Percentiles rank a stretch among this genome's conserved stretches.
Evolutionary conservation across 2,888 invertebrate species (phyloP).

Genomic region (Andricus curvator): DNA sequence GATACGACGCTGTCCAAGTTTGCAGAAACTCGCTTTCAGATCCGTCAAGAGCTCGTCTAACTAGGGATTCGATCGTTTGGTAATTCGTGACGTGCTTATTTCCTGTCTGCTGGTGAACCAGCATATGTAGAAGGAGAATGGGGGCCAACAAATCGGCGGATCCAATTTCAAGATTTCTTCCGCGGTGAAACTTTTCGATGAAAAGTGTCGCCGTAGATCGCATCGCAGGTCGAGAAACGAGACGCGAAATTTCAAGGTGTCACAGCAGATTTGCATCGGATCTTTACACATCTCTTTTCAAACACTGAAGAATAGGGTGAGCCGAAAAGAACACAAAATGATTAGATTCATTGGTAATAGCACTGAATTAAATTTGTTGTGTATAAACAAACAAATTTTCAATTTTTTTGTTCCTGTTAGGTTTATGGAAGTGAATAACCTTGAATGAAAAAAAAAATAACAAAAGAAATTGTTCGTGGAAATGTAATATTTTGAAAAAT

Average conservation of each 20-base stretch:
- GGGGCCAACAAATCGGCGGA: background rate
- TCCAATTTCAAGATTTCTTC: conserved; percentile 37
- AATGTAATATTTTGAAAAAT: too few species aligned
- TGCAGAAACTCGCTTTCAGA: conserved; percentile 43
- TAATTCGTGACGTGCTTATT: conserved; percentile 28
- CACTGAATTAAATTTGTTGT: too few species aligned
- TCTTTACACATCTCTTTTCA: background rate
- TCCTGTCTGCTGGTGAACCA: background rate
- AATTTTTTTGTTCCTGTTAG: too few species aligned
- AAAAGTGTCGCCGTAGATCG: conserved; percentile 12
- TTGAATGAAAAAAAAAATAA: too few species aligned
- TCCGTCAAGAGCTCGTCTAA: conserved; percentile 57
- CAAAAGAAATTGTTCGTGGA: too few species aligned
- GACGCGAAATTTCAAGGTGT: conserved; percentile 15
- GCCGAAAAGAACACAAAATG: too few species aligned
- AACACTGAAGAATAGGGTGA: background rate
- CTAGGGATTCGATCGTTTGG: conserved; percentile 53
- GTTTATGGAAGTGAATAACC: too few species aligned
- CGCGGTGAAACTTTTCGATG: conserved; percentile 22
- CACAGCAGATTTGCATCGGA: background rate
- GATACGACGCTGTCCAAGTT: conserved; percentile 49
- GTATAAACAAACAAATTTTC: too few species aligned
- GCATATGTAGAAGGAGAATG: background rate
- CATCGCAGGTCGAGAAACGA: background rate
- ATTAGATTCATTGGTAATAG: too few species aligned